Conservation (phyloP, 2,113 vertebrate genomes). For the Charina bottae region DNA sequence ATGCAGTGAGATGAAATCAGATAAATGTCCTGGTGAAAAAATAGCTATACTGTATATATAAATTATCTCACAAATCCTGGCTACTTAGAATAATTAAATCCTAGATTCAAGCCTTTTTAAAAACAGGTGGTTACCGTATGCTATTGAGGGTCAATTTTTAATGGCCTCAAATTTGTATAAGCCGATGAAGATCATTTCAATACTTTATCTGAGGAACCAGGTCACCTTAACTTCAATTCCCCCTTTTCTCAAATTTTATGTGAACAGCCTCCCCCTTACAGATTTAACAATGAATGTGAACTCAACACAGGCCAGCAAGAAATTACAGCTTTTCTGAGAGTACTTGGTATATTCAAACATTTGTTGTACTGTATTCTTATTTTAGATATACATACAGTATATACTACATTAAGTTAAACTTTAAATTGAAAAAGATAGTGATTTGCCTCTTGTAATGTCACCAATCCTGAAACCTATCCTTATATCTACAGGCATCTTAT, state of each 20-base stretch:
- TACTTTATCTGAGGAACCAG: not conserved
- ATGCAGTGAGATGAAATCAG: not conserved
- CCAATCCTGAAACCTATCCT: not conserved
- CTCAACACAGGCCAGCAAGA: not conserved
- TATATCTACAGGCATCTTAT: not conserved
- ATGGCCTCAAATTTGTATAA: not conserved
- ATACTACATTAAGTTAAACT: no score
- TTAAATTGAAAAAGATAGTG: no score
- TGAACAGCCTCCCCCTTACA: not conserved
- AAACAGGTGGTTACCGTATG: not conserved
- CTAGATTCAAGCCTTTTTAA: not conserved
- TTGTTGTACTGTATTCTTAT: no score
- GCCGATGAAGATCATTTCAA: not conserved
- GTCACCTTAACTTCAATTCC: not conserved
- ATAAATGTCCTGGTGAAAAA: not conserved
- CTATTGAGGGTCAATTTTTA: not conserved
- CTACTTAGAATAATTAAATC: not conserved
- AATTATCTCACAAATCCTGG: not conserved
- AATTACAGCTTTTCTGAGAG: not conserved
- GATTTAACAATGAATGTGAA: not conserved
- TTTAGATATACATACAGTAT: no score
- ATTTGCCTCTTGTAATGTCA: not conserved
- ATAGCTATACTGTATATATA: not conserved
- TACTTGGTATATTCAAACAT: no score
- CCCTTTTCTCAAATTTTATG: not conserved